Base-by-base conservation (phyloP, 1,140 invertebrate species). In the Radopholus similis region DNA sequence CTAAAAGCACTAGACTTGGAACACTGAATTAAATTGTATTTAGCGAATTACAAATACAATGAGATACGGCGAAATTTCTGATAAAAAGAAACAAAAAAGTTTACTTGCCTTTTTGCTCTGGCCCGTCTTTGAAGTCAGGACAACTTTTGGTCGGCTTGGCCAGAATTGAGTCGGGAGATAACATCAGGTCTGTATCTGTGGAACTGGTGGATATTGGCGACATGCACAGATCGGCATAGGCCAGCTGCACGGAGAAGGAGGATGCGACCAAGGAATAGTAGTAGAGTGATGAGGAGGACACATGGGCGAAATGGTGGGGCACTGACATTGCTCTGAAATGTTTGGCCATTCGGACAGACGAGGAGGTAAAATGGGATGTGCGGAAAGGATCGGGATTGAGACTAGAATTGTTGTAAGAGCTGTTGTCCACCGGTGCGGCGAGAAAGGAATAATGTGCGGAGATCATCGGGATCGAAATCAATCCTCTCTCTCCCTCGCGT, bases 81-180 rank as follows among this genome's bases (percentile, higher is more conserved):
- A 47, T 47, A 23, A 13, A 13, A 47, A 21, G 5, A 47, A 15
- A 21, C 44, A n/a, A 5, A 5, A 47, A 47, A 47, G 26, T 5
- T 13, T 13, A 8, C 47, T 15, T 28, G 30, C 59, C 59, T 11
- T 15, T 62, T 34, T 62, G 40, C 47, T 62, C 59, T 1, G 59
- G 59, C 18, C 49, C 59, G 49, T 62, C 59, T 47, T 62, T 62
- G 32, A 62, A 62, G 34, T 62, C 59, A 18, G 59, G 59, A n/a
- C 59, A 62, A 23, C 42, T 62, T 62, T 62, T 62, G 28, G 49
- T 13, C 30, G 40, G 42, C 47, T 62, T 51, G 8, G 34, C 15
- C 47, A 60, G 42, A 40, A 40, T 42, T 54, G 35, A 54, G 49
- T 51, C 47, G 47, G 47, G 23, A 28, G 47, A 51, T 51, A 28